Evolutionary conservation across 2,113 vertebrate genomes (phyloP).

Genomic region (Prietella phreatophila): DNA sequence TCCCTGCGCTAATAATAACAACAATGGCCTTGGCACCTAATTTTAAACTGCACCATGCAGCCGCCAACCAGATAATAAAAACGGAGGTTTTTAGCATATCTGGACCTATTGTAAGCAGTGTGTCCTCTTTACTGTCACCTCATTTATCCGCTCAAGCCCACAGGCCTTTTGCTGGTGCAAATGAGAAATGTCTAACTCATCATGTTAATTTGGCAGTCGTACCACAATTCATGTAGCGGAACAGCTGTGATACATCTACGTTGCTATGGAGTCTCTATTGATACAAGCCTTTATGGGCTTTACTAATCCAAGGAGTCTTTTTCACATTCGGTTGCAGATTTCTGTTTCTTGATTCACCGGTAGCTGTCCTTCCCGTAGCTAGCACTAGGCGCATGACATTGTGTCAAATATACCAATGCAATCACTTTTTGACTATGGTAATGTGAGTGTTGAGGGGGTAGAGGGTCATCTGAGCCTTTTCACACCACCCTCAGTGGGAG

Average conservation of each 20-base stretch:
- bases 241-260: not conserved
- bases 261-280: not conserved
- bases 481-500: not conserved
- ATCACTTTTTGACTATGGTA: not conserved
- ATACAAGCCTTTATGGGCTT: not conserved
- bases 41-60: conserved; percentile 4
- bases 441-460: not conserved
- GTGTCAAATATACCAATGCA: not conserved
- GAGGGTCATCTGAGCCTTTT: not conserved
- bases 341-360: not conserved
- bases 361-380: not conserved
- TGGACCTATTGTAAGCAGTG: not conserved
- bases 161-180: not conserved
- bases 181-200: conserved; percentile 2
- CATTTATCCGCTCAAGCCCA: conserved; percentile 3
- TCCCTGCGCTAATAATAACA: not conserved
- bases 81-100: not conserved
- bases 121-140: not conserved
- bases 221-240: not conserved
- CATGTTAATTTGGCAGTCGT: not conserved
- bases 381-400: not conserved
- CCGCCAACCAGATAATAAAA: conserved; percentile 1
- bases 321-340: too few relatives aligned
- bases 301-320: not conserved
- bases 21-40: not conserved